These are phyloP conservation scores for Neoaliturus tenellus DNA, from an alignment of 2,888 invertebrate genomes.

Conservation along the genomic window DNA sequence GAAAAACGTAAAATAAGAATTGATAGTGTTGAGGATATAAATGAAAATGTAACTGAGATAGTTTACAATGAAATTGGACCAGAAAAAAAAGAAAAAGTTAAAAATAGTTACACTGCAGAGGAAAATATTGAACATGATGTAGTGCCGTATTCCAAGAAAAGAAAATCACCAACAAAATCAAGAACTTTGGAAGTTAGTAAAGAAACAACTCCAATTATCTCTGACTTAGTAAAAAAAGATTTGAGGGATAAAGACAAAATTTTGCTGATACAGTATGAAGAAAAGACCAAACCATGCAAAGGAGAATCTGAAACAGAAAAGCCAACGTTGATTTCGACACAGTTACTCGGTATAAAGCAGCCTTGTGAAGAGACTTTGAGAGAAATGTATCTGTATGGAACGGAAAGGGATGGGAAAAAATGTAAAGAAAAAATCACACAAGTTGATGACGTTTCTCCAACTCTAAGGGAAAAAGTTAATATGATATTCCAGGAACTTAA, in stretches of 20 bases:
- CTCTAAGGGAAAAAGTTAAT: slow-evolving; percentile 32
- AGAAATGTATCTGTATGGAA: slow-evolving; percentile 30
- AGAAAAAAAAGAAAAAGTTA: background rate
- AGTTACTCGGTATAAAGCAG: slow-evolving; percentile 20
- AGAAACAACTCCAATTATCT: slow-evolving; percentile 11
- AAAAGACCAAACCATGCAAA: background rate
- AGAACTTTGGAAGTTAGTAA: slow-evolving; percentile 34
- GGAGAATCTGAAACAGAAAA: background rate
- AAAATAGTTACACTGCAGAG: background rate
- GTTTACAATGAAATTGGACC: background rate
- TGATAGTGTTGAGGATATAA: slow-evolving; percentile 14
- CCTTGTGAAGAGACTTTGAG: background rate
- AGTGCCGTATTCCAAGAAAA: background rate
- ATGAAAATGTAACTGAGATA: slow-evolving; percentile 26
- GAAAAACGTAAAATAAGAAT: slow-evolving; percentile 33
- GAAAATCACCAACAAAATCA: slow-evolving; percentile 37
- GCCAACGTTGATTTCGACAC: background rate
- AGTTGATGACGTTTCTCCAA: background rate
- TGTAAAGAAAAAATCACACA: slow-evolving; percentile 15
- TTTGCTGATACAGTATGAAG: slow-evolving; percentile 38
- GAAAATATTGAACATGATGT: background rate
- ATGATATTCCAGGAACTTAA: slow-evolving; percentile 33
- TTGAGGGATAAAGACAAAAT: slow-evolving; percentile 14
- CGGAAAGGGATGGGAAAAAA: background rate
- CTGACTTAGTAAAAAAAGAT: background rate